Evolutionary conservation across 53 echinoderm and acorn worm species (phyloP).

Genomic region (Astropecten irregularis): DNA sequence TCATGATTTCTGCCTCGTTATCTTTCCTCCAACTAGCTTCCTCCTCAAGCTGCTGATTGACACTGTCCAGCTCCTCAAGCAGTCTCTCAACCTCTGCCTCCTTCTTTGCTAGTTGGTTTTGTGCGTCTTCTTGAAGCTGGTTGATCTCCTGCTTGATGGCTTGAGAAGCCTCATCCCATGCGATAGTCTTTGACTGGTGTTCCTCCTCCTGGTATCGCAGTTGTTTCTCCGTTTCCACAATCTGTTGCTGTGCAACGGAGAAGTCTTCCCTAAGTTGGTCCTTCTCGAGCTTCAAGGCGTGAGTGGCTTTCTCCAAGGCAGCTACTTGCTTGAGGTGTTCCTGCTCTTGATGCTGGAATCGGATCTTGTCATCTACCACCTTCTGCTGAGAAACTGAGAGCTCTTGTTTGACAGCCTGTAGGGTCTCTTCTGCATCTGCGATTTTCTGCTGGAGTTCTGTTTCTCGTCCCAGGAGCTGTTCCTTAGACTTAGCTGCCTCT

Average conservation of each 20-base stretch:
- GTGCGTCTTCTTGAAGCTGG: neutral
- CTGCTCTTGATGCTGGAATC: constrained; percentile 14
- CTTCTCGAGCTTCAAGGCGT: constrained; percentile 33
- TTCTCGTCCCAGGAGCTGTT: constrained; percentile 14
- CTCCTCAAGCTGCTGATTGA: neutral
- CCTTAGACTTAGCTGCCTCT: constrained; percentile 34
- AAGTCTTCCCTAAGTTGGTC: constrained; percentile 41
- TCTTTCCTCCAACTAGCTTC: neutral
- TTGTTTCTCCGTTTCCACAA: constrained; percentile 15
- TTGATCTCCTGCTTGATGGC: constrained; percentile 11
- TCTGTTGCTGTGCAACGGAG: constrained; percentile 46
- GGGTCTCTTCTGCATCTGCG: constrained; percentile 55
- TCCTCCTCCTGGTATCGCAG: constrained; percentile 29
- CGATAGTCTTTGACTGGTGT: constrained; percentile 42
- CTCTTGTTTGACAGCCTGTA: neutral
- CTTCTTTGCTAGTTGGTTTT: neutral
- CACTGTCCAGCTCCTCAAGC: neutral
- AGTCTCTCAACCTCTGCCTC: neutral
- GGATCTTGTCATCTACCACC: neutral
- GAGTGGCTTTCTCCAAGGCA: constrained; percentile 1
- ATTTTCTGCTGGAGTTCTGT: constrained; percentile 20
- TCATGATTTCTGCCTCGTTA: constrained; percentile 8
- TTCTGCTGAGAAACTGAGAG: neutral
- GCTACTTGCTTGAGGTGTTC: neutral
- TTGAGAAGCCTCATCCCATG: constrained; percentile 68